phyloP scores from a whole-genome alignment of 2,888 invertebrate species.

The Aporophyla lueneburgensis region DNA sequence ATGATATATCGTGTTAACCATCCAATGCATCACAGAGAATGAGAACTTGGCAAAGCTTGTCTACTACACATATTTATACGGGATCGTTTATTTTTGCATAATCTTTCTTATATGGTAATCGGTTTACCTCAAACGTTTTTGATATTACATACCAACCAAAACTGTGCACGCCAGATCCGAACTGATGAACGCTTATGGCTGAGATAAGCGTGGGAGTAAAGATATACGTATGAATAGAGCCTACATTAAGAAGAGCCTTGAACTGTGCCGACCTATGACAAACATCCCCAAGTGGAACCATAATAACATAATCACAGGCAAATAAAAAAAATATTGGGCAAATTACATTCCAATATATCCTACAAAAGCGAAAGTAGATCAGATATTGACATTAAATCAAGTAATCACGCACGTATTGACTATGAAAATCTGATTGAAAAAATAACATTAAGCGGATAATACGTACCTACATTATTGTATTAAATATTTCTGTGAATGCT shows the following conservation, averaged over 20 bases:
- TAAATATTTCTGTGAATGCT: constrained; percentile 34
- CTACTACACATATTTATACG: constrained; percentile 50
- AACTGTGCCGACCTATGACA: constrained; percentile 59
- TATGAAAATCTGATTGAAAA: constrained; percentile 50
- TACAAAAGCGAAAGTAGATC: constrained; percentile 55
- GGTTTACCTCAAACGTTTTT: constrained; percentile 63
- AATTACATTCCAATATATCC: constrained; percentile 52
- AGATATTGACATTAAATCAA: constrained; percentile 53
- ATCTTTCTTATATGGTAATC: constrained; percentile 64
- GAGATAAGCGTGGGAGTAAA: constrained; percentile 30
- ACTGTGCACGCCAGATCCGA: constrained; percentile 38
- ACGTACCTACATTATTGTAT: constrained; percentile 19
- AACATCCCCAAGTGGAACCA: constrained; percentile 51
- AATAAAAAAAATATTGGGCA: constrained; percentile 50
- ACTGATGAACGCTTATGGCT: constrained; percentile 26
- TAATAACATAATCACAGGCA: constrained; percentile 42
- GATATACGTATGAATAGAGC: constrained; percentile 32
- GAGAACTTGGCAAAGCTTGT: constrained; percentile 50
- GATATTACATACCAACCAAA: constrained; percentile 53
- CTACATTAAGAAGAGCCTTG: constrained; percentile 48
- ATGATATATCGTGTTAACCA: constrained; percentile 72
- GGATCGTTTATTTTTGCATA: constrained; percentile 60
- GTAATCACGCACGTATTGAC: constrained; percentile 57
- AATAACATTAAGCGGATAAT: constrained; percentile 39
- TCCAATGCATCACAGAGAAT: constrained; percentile 65